Evolutionary conservation across 2,888 invertebrate genomes (phyloP).

Genomic region (Coecobrya sp.): DNA sequence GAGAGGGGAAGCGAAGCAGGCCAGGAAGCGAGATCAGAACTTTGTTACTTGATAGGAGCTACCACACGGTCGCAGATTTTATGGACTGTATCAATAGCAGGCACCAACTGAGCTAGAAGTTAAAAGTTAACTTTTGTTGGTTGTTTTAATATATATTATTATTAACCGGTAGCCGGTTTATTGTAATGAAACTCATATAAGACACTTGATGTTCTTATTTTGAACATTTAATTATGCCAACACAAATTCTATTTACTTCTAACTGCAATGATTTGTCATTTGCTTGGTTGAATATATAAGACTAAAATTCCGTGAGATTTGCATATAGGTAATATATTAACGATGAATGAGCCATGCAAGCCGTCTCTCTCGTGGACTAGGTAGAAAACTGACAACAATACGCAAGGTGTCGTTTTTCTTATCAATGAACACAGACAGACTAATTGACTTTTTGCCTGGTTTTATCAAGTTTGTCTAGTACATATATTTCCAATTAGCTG

Average conservation of each 20-base stretch:
- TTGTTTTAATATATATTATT: neutral
- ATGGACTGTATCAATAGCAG: neutral
- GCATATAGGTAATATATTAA: too few relatives aligned
- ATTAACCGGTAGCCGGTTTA: neutral
- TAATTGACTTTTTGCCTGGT: neutral
- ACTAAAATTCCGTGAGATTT: too few relatives aligned
- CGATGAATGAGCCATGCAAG: too few relatives aligned
- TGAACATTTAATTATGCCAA: neutral
- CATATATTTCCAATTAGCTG: constrained; percentile 48
- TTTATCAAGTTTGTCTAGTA: neutral
- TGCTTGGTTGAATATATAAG: too few relatives aligned
- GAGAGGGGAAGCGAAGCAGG: constrained; percentile 53
- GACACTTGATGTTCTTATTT: neutral
- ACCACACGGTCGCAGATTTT: neutral
- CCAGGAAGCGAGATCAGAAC: constrained; percentile 16
- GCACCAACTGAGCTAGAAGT: neutral
- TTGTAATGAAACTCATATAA: neutral
- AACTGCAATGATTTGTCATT: too few relatives aligned
- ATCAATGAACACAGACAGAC: neutral
- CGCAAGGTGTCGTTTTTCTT: neutral
- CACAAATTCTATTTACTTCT: too few relatives aligned
- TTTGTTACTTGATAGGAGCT: too few relatives aligned
- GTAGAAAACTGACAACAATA: too few relatives aligned
- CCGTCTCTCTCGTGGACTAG: too few relatives aligned
- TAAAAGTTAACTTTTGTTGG: neutral